Percentiles rank a stretch among this genome's conserved stretches.
Conservation (phyloP, 2,797 vertebrate genomes). For the Lacerta agilis region DNA sequence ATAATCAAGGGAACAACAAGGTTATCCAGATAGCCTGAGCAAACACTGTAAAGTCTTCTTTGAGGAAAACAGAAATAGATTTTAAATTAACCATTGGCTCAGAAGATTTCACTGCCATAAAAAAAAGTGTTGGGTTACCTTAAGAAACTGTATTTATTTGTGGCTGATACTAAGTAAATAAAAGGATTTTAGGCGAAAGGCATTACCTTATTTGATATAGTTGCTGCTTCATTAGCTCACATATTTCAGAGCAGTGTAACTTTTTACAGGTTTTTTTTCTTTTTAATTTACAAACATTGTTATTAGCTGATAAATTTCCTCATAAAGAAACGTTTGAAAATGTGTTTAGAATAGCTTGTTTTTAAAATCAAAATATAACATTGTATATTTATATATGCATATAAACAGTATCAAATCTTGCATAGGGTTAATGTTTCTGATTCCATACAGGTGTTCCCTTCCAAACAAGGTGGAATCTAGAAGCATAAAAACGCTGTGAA, state of each 20-base stretch:
- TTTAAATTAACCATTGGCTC: neutral
- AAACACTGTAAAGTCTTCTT: conserved; percentile 19
- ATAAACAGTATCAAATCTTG: neutral
- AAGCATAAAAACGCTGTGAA: too few relatives aligned
- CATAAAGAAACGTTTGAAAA: neutral
- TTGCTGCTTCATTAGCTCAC: neutral
- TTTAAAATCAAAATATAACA: neutral
- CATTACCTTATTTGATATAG: neutral
- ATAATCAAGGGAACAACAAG: neutral
- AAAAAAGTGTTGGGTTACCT: neutral
- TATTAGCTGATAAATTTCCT: neutral
- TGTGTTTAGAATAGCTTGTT: neutral
- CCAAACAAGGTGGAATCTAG: too few relatives aligned
- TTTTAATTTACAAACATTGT: neutral
- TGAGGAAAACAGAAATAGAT: neutral
- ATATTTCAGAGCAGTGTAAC: neutral
- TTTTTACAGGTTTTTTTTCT: neutral
- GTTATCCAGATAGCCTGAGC: neutral
- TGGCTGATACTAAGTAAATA: neutral
- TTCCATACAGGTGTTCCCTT: neutral
- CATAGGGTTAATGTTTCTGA: neutral
- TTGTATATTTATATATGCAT: neutral
- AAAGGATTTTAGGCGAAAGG: neutral
- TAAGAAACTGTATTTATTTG: conserved; percentile 11
- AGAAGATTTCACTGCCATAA: neutral